Conservation (phyloP, 2,888 invertebrate species). For the Apantesis nais region DNA sequence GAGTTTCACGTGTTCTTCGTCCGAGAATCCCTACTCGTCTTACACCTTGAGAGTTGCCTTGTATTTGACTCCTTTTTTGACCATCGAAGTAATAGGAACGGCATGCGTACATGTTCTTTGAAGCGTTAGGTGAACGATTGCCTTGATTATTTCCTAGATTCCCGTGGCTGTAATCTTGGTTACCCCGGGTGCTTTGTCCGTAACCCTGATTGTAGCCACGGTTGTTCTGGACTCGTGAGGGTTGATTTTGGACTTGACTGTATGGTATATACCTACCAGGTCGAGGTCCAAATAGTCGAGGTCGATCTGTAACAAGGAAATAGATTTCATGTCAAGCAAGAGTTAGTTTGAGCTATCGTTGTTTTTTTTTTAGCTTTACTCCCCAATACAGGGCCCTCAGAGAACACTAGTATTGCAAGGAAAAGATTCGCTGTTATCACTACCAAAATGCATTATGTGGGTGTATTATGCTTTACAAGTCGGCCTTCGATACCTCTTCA, state of each 20-base stretch:
- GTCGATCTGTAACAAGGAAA: conserved; percentile 72
- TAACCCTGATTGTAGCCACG: conserved; percentile 19
- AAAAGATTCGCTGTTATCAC: too few relatives aligned
- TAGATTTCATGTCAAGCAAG: not conserved
- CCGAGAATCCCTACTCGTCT: conserved; percentile 35
- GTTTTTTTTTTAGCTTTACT: too few relatives aligned
- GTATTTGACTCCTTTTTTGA: conserved; percentile 35
- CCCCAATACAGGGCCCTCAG: too few relatives aligned
- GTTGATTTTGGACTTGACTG: conserved; percentile 31
- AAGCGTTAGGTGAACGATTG: conserved; percentile 28
- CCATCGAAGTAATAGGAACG: too few relatives aligned
- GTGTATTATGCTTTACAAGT: too few relatives aligned
- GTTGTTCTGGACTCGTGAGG: conserved; percentile 35
- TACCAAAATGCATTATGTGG: too few relatives aligned
- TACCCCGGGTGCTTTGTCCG: conserved; percentile 24
- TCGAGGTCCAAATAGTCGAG: conserved; percentile 71
- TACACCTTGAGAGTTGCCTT: conserved; percentile 14
- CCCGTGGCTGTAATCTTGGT: conserved; percentile 32
- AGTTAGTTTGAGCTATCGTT: not conserved
- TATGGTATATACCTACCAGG: conserved; percentile 69
- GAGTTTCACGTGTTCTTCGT: conserved; percentile 29
- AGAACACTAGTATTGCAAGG: too few relatives aligned
- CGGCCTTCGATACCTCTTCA: too few relatives aligned
- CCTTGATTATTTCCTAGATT: conserved; percentile 31
- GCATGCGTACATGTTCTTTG: conserved; percentile 22